Conservation (phyloP, 2,888 invertebrate species). For the Lacanobia oleracea region DNA sequence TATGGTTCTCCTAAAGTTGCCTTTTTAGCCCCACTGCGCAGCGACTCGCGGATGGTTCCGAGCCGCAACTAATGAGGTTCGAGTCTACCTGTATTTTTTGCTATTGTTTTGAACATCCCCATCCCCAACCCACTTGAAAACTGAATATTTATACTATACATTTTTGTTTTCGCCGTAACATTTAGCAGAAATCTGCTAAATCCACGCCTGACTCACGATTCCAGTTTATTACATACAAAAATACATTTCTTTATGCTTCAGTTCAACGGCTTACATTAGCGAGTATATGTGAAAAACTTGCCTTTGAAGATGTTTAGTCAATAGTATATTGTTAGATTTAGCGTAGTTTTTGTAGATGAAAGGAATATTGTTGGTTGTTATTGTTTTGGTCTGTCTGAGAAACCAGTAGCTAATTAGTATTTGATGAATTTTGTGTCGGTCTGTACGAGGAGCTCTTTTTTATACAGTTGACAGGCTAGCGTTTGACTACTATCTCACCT, state of each 20-base stretch:
- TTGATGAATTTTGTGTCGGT: too few species aligned
- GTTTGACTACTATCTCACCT: too few species aligned
- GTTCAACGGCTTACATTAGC: slow-evolving; percentile 22
- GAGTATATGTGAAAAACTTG: background rate
- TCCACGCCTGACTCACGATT: slow-evolving; percentile 19
- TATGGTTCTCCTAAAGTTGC: too few species aligned
- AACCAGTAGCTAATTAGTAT: too few species aligned
- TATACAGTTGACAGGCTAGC: too few species aligned
- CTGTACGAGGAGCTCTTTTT: too few species aligned
- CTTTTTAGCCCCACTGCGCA: too few species aligned
- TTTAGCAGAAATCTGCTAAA: background rate
- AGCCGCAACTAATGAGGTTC: too few species aligned
- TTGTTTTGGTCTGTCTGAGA: background rate
- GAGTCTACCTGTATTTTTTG: too few species aligned
- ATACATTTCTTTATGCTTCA: slow-evolving; percentile 33
- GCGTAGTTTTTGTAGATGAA: background rate
- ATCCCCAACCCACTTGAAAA: too few species aligned
- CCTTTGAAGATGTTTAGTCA: slow-evolving; percentile 23
- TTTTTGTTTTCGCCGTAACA: background rate
- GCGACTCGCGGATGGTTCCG: too few species aligned
- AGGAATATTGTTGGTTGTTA: background rate
- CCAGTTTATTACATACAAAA: slow-evolving; percentile 13
- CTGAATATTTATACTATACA: background rate
- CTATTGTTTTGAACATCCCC: too few species aligned
- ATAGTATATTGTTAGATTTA: background rate